Conservation (phyloP, 1,140 invertebrate species). For the Pseudachorutes palmiensis region DNA sequence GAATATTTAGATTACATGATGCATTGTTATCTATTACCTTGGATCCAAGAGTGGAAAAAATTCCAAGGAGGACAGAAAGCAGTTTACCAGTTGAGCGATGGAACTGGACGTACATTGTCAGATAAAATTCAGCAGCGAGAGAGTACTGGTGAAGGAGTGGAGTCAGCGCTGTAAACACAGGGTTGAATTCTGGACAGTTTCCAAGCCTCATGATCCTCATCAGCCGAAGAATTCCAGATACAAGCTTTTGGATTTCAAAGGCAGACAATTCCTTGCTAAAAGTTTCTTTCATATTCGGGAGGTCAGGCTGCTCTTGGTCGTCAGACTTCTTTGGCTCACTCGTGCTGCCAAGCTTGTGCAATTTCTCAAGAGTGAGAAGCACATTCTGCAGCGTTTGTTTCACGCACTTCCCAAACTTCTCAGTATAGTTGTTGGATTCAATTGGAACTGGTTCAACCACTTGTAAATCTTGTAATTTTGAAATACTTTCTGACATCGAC, state of each 20-base stretch:
- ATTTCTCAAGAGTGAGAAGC: constrained; percentile 26
- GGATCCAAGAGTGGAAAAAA: constrained; percentile 72
- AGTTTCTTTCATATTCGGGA: neutral
- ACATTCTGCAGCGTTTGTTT: constrained; percentile 14
- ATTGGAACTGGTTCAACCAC: neutral
- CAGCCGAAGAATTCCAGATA: neutral
- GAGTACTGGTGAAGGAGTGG: constrained; percentile 73
- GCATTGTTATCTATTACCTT: too few relatives aligned
- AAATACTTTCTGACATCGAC: neutral
- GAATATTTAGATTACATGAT: too few relatives aligned
- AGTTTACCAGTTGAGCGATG: constrained; percentile 74
- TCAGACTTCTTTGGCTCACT: too few relatives aligned
- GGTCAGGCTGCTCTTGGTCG: neutral
- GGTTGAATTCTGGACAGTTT: neutral
- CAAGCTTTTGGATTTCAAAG: constrained; percentile 17
- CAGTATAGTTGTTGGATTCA: neutral
- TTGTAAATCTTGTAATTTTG: neutral
- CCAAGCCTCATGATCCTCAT: constrained; percentile 8
- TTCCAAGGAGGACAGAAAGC: constrained; percentile 66
- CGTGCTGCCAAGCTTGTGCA: constrained; percentile 21
- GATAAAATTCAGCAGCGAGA: constrained; percentile 64
- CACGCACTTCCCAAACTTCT: neutral
- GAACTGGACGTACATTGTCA: constrained; percentile 63
- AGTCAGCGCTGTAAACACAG: constrained; percentile 37
- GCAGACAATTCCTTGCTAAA: neutral